These are phyloP conservation scores for Epinotia brunnichana DNA, from an alignment of 2,888 invertebrate species.

Conservation along the genomic window DNA sequence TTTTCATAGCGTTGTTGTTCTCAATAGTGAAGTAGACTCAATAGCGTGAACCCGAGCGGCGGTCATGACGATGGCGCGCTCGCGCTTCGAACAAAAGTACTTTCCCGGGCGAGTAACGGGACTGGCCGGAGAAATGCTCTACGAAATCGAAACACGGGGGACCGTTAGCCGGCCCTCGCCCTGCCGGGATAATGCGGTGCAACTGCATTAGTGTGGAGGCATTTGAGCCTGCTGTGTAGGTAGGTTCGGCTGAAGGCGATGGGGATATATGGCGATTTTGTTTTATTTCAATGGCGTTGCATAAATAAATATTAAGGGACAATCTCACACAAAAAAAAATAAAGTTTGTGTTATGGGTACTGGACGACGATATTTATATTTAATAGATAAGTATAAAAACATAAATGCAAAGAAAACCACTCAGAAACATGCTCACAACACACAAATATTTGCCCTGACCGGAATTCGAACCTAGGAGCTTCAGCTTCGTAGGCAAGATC, in stretches of 20 bases:
- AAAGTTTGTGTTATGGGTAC: too few relatives aligned
- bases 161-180: slow-evolving; percentile 81
- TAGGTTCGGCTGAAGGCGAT: slow-evolving; percentile 11
- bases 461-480: too few relatives aligned
- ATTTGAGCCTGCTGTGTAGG: slow-evolving; percentile 11
- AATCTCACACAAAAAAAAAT: too few relatives aligned
- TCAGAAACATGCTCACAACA: too few relatives aligned
- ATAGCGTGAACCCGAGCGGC: slow-evolving; percentile 73
- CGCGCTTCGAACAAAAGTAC: slow-evolving; percentile 78
- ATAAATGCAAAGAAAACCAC: too few relatives aligned
- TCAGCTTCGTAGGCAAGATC: too few relatives aligned
- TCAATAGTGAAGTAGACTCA: slow-evolving; percentile 53
- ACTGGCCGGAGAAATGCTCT: slow-evolving; percentile 82
- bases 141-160: slow-evolving; percentile 84
- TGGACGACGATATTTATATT: too few relatives aligned
- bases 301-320: too few relatives aligned
- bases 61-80: slow-evolving; percentile 48
- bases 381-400: too few relatives aligned
- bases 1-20: slow-evolving; percentile 42
- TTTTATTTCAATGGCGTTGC: neutral
- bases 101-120: slow-evolving; percentile 82
- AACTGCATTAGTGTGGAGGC: slow-evolving; percentile 18
- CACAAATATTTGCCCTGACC: too few relatives aligned
- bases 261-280: neutral
- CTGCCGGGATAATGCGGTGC: slow-evolving; percentile 49